Base-by-base conservation (phyloP, 2,797 vertebrate species). In the Ibycter americanus region DNA sequence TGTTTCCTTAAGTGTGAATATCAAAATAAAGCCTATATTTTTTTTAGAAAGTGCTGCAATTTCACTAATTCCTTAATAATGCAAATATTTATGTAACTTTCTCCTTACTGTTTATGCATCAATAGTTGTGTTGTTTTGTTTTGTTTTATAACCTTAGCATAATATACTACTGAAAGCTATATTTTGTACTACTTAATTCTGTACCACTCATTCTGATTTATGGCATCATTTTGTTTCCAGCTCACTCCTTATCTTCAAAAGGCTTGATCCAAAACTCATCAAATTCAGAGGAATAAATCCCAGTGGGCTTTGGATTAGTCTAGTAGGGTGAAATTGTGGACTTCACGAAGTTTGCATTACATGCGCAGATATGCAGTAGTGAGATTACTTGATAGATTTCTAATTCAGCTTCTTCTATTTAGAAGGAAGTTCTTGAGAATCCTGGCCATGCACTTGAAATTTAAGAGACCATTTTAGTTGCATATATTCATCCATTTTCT, bases 161-260 rank as follows among this genome's bases (percentile, higher is more conserved):
- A 96, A 86, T 84, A 89, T 84, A 84, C 25, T 62, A 93, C 73
- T 86, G 91, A 95, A 95, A 96, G 87, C 84, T 97, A 55, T 90
- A 82, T 96, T 93, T 91, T 87, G 93, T 87, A 51, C 94, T 94
- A 34, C 94, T 97, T 94, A 95, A 95, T 96, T 96, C 96, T 89
- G 77, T 93, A 95, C 87, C 82, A 86, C 82, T 96, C 93, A 77
- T 96, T 92, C 87, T 97, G 94, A 93, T 96, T 97, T 97, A 95
- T 95, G 93, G 96, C 94, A 96, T 94, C 96, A 86, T 96, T 97
- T 97, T 97, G 95, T 96, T 97, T 97, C 93, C 85, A 96, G 95
- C 92, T 96, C 87, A 91, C 73, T 94, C 84, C 89, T 97, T 97
- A 96, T 96, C 96, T 96, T 93, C 84, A 94, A 97, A 96, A 96